Base-by-base conservation (phyloP, 30 jellyfish, hydroid and myxozoan genomes). In the Rhopilema esculentum region DNA sequence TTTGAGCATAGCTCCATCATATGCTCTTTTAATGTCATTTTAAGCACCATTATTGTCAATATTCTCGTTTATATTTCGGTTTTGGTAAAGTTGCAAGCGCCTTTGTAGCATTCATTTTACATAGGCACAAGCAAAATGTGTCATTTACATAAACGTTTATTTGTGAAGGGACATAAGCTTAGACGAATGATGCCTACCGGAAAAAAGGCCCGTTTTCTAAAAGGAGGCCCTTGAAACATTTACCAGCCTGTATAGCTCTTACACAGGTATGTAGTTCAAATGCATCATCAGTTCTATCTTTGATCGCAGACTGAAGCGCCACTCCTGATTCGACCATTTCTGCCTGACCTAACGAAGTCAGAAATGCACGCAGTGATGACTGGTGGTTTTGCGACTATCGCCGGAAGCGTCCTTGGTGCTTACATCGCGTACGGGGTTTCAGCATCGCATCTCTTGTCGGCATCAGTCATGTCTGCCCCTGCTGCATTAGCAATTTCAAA, bases 401-500 rank as follows among this genome's bases (percentile, higher is more conserved):
- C 99, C 1, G 99, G 99, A 53, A 80, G 97, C 65, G 97, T 95
- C 25, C 89, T 95, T 25, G 99, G 97, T 29, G 97, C 97, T 4
- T 95, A 75, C 51, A 86, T 95, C 21, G 20, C 51, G 21, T 78
- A 71, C 19, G 99, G 99, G 24, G 96, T 95, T 7, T 87, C 99
- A 4, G 91, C 97, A 40, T 89, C 97, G n/a, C 97, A 95, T 80
- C 84, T 95, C 66, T 69, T 95, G 21, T 89, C 99, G 0, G 97
- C 99, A 9, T 95, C 97, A 16, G 97, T 95, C 16, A 95, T 95
- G 99, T 90, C 98, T n/a, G 97, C 99, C 24, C 97, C 97, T 27
- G 99, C 97, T 0, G 97, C 99, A 16, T 78, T 95, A 53, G 97
- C 99, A 1, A 79, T 95, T 71, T 81, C 99, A 15, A 95, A 95